Evolutionary conservation across 2,888 invertebrate genomes (phyloP), one percentile per base, ranked within the genome.

Genomic region (Teleogryllus oceanicus): DNA sequence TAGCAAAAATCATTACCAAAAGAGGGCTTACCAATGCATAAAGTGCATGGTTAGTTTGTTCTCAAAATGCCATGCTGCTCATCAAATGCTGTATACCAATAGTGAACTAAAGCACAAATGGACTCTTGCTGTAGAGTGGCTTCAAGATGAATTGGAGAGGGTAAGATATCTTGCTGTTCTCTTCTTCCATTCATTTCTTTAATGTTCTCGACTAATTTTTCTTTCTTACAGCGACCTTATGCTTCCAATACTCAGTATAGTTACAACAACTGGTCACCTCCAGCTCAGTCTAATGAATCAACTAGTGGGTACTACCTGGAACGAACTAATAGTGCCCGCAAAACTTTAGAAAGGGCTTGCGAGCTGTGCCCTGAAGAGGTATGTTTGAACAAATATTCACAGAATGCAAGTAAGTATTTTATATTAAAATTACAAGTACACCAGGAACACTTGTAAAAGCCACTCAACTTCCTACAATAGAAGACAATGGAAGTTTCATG

Each of bases 21-120:
- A 98, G 88, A 91, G 98, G 83, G 96, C 97, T 83, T 98, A 98
- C 89, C 96, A 97, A 88, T 98, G 97, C 88, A 96, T 98, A 83
- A 98, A 98, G 89, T 95, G 96, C 86, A 91, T 98, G 89, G 97
- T 97, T 83, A 92, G 94, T 84, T 90, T 98, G 83, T 96, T 98
- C 90, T 92, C 93, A 84, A 93, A 94, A 87, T 96, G 96, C 87
- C 92, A 92, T 80, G 90, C 92, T 82, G 96, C 96, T 49, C 91
- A 93, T 85, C 91, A 93, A 85, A 92, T 97, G 88, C 90, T 97
- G 84, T 92, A 93, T 85, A 91, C 91, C 82, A 93, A 93, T 86
- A 89, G 91, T 3, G 94, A 95, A 84, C 90, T 97, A 84, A 92
- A 94, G 84, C 91, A 94, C 79, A 94, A 96, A 86, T 98, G 97